These are phyloP conservation scores for Corythoichthys haematopterus DNA, from an alignment of 2,113 vertebrate species.

Conservation along the genomic window DNA sequence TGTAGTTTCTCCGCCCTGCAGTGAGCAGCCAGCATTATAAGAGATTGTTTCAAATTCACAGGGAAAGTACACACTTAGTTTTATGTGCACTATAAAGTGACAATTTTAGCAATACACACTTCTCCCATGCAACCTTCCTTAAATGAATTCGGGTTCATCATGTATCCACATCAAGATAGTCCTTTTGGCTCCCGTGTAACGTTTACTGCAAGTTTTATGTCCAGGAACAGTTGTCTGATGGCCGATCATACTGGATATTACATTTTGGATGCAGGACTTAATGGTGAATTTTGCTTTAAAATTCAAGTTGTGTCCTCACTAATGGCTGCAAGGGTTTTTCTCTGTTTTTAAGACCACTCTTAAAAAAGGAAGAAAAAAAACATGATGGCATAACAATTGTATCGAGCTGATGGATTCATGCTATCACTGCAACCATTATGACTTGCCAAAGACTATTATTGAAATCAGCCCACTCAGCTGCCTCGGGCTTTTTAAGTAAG, in stretches of 20 bases:
- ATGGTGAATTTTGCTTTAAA: slow-evolving; percentile 1
- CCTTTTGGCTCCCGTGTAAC: background rate
- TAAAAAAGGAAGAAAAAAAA: background rate
- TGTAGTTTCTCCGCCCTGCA: slow-evolving; percentile 27
- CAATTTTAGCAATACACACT: background rate
- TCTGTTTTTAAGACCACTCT: slow-evolving; percentile 7
- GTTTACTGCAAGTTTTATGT: slow-evolving; percentile 2
- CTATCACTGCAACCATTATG: slow-evolving; percentile 39
- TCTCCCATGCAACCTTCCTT: slow-evolving; percentile 1
- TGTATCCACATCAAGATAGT: background rate
- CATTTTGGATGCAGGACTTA: background rate
- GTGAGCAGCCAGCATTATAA: slow-evolving; percentile 8
- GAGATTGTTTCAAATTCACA: background rate
- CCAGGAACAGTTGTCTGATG: background rate
- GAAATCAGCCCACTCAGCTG: slow-evolving; percentile 55
- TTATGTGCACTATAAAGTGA: background rate
- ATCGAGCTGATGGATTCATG: slow-evolving; percentile 46
- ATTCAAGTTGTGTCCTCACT: background rate
- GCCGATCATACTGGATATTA: background rate
- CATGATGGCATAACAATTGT: slow-evolving; percentile 43
- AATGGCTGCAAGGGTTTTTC: slow-evolving; percentile 17
- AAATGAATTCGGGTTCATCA: background rate
- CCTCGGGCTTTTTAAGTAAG: slow-evolving; percentile 50
- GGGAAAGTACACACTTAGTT: background rate
- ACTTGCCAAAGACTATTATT: slow-evolving; percentile 44